Percentiles rank a stretch among this genome's conserved stretches.
phyloP scores from a whole-genome alignment of 1,140 invertebrate genomes.

The Rhizoglyphus robini region DNA sequence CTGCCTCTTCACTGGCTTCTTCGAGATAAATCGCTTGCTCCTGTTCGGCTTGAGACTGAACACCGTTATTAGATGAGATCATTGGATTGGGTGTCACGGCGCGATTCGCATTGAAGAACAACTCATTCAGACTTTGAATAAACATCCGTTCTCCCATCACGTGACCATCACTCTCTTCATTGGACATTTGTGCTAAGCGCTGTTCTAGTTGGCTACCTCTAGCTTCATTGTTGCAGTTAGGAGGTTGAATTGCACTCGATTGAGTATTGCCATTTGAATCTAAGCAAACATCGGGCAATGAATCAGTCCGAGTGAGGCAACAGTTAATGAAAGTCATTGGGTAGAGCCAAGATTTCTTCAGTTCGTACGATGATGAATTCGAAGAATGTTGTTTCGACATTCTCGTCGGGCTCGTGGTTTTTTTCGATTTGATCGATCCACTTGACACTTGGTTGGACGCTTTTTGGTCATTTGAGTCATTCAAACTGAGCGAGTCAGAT shows the following conservation, averaged over 20 bases:
- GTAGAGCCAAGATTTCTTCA: not conserved
- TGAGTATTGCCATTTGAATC: not conserved
- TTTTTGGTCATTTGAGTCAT: too few species aligned
- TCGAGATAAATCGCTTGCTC: not conserved
- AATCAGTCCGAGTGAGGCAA: not conserved
- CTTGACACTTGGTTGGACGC: too few species aligned
- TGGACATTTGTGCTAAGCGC: not conserved
- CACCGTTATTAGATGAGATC: not conserved
- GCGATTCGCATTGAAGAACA: too few species aligned
- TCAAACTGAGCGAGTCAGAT: too few species aligned
- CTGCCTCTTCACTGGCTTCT: not conserved
- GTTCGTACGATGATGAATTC: not conserved
- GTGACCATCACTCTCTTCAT: not conserved
- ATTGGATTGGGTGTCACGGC: too few species aligned
- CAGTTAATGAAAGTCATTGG: not conserved
- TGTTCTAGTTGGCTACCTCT: too few species aligned
- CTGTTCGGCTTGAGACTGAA: not conserved
- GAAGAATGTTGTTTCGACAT: not conserved
- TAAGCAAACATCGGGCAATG: not conserved
- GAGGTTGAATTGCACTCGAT: too few species aligned
- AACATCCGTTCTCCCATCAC: not conserved
- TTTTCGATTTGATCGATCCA: not conserved
- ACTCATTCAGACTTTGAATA: not conserved
- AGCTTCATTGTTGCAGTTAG: too few species aligned
- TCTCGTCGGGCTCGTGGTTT: not conserved